Conservation (phyloP, 2,113 vertebrate genomes). For the Marmota flaviventris region DNA sequence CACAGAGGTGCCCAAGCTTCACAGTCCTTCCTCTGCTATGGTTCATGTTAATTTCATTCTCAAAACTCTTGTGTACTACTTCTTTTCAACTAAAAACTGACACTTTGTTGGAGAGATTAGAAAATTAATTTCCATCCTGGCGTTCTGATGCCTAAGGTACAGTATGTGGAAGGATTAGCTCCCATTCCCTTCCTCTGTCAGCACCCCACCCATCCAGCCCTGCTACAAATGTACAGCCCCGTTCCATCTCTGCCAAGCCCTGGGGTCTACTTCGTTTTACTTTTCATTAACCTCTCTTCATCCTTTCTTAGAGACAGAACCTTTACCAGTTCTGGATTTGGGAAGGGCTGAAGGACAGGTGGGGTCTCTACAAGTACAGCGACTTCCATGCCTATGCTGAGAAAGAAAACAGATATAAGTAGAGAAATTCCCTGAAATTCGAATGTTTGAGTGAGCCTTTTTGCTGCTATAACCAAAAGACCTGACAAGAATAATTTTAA, state of each 20-base stretch:
- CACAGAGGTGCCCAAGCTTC: not conserved
- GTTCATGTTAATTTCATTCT: not conserved
- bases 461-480: no score
- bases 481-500: no score
- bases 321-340: not conserved
- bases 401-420: not conserved
- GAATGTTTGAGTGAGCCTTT: no score
- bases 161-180: not conserved
- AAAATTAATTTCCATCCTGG: not conserved
- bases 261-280: not conserved
- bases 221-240: not conserved
- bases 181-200: not conserved
- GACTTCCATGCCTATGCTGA: not conserved
- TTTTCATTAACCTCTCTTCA: no score
- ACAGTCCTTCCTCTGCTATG: not conserved
- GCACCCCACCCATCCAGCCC: not conserved
- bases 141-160: not conserved
- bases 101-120: not conserved
- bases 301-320: no score
- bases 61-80: not conserved
- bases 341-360: not conserved
- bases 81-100: not conserved
- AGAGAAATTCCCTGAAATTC: not conserved
- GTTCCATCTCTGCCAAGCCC: not conserved
- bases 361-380: not conserved